Base-by-base conservation (phyloP, 1,140 invertebrate genomes). In the Ectropis grisescens region DNA sequence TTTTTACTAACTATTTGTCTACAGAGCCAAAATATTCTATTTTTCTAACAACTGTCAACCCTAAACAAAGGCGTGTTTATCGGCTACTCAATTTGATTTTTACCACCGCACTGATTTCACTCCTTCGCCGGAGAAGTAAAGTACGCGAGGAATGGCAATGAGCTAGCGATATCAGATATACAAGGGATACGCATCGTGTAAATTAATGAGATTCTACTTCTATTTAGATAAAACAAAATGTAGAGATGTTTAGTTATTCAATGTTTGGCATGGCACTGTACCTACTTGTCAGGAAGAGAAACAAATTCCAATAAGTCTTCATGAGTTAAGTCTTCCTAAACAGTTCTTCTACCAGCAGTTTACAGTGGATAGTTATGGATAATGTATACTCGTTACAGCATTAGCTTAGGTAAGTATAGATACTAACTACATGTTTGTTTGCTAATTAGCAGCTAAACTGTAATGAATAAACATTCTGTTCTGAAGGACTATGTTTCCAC, bases 11-110 rank as follows among this genome's bases (percentile, higher is more conserved):
- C n/a, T n/a, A n/a, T n/a, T n/a, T n/a, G n/a, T n/a, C n/a, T n/a
- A n/a, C n/a, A n/a, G n/a, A n/a, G n/a, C n/a, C n/a, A n/a, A n/a
- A n/a, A n/a, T n/a, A n/a, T n/a, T n/a, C n/a, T n/a, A n/a, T n/a
- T n/a, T n/a, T n/a, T n/a, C n/a, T n/a, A n/a, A n/a, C n/a, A n/a
- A n/a, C n/a, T n/a, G n/a, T n/a, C 46, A 41, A 47, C 52, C 48
- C 41, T 29, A 37, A 29, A 44, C 46, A 41, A 41, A 37, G 42
- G 51, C 50, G 47, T 72, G 72, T 76, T 69, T 81, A 81, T 78
- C 67, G 75, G 72, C 62, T 50, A 76, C 68, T 80, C 70, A 68
- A 80, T 81, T 78, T 81, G 67, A 78, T 74, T 78, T 75, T 71
- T 71, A 72, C 74, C 68, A 54, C 67, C 57, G 67, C 64, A 54